Evolutionary conservation across 2,888 invertebrate species (phyloP).

Genomic region (Monochamus alternatus): DNA sequence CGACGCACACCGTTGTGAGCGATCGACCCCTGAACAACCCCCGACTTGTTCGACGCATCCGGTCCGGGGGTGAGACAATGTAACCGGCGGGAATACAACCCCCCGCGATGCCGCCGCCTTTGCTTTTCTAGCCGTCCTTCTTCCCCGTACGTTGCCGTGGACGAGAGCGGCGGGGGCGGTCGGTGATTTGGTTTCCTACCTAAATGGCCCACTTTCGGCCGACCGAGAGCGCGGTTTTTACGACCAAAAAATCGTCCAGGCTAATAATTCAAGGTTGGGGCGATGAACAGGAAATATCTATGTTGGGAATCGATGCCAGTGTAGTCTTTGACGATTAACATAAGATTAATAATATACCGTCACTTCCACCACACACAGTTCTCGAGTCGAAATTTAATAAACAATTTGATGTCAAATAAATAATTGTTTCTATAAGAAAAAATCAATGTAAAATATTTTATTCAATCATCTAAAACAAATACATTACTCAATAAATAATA

Average conservation of each 20-base stretch:
- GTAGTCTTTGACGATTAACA: too few species aligned
- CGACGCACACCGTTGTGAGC: slow-evolving; percentile 63
- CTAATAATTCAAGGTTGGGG: background rate
- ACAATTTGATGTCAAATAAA: too few species aligned
- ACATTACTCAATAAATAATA: too few species aligned
- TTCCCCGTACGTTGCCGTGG: slow-evolving; percentile 37
- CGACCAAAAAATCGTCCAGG: background rate
- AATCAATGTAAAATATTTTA: too few species aligned
- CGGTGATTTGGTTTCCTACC: slow-evolving; percentile 45
- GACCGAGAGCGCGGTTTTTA: background rate
- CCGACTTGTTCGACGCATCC: slow-evolving; percentile 64
- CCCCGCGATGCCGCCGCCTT: slow-evolving; percentile 36
- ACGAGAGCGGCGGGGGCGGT: slow-evolving; percentile 34
- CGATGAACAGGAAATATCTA: too few species aligned
- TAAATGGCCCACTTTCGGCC: slow-evolving; percentile 32
- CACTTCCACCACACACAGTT: too few species aligned
- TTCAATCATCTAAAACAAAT: too few species aligned
- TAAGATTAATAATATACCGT: too few species aligned
- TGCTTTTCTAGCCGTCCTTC: slow-evolving; percentile 37
- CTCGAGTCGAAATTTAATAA: too few species aligned
- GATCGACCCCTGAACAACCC: slow-evolving; percentile 58
- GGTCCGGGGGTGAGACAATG: slow-evolving; percentile 63
- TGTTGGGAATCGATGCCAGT: too few species aligned
- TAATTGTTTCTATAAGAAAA: too few species aligned
- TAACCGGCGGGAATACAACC: slow-evolving; percentile 57